Conservation (phyloP, 2,797 vertebrate species). For the Cirrhinus mrigala region DNA sequence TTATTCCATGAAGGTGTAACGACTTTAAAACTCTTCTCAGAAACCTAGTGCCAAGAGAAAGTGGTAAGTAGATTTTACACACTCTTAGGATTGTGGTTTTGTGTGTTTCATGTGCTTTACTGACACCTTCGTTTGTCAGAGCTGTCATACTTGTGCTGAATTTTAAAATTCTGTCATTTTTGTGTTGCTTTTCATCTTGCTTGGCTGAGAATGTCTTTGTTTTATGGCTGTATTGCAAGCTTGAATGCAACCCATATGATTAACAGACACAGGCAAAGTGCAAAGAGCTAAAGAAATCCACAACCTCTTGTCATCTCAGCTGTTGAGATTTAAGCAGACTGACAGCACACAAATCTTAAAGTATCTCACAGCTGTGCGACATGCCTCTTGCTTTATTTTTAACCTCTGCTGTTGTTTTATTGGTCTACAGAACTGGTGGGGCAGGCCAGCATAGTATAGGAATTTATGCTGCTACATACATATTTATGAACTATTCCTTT, state of each 20-base stretch:
- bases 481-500: constrained; percentile 20
- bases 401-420: constrained; percentile 72
- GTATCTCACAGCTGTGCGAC: constrained; percentile 85
- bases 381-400: constrained; percentile 85
- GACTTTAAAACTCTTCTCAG: constrained; percentile 56
- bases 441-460: constrained; percentile 44
- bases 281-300: constrained; percentile 36
- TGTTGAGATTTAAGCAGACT: constrained; percentile 84
- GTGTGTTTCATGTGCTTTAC: constrained; percentile 23
- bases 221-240: constrained; percentile 27
- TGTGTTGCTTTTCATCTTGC: constrained; percentile 7
- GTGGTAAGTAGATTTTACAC: constrained; percentile 74
- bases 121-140: constrained; percentile 25
- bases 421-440: constrained; percentile 62
- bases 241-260: constrained; percentile 38
- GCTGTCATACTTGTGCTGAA: constrained; percentile 15
- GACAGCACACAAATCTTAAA: constrained; percentile 79
- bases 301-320: constrained; percentile 83
- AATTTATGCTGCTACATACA: not conserved
- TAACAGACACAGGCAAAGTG: constrained; percentile 53
- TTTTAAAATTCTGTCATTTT: not conserved
- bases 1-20: constrained; percentile 51
- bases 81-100: constrained; percentile 54
- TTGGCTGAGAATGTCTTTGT: not conserved
- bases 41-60: constrained; percentile 66